Percentiles rank a stretch among this genome's conserved stretches.
These are phyloP conservation scores for Nowickia ferox DNA, from an alignment of 2,888 invertebrate genomes.

Conservation along the genomic window DNA sequence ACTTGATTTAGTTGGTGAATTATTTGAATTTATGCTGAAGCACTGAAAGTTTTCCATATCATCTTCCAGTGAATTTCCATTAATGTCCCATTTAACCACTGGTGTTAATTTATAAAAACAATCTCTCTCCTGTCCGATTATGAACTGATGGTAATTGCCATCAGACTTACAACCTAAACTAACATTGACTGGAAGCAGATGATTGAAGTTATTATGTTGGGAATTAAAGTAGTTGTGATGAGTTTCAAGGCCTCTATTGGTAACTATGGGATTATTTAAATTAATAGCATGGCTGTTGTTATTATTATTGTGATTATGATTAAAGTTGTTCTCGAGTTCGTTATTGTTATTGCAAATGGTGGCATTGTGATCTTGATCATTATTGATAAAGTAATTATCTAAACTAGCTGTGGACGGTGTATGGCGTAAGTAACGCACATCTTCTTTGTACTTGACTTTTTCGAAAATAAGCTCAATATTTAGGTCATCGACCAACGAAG, in stretches of 20 bases:
- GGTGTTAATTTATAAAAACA: conserved; percentile 75
- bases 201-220: conserved; percentile 63
- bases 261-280: conserved; percentile 52
- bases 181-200: conserved; percentile 76
- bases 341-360: conserved; percentile 22
- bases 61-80: conserved; percentile 80
- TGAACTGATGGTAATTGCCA: conserved; percentile 79
- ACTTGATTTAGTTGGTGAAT: conserved; percentile 79
- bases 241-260: conserved; percentile 67
- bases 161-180: conserved; percentile 78
- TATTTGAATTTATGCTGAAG: conserved; percentile 76
- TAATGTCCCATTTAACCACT: conserved; percentile 81
- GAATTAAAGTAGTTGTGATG: conserved; percentile 59
- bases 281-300: conserved; percentile 60
- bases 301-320: conserved; percentile 49
- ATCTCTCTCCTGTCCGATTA: conserved; percentile 78
- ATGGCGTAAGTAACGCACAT: conserved; percentile 81
- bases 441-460: conserved; percentile 80
- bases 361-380: conserved; percentile 49
- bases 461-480: conserved; percentile 78
- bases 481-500: conserved; percentile 47
- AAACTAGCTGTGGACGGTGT: conserved; percentile 81
- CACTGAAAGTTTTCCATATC: conserved; percentile 74
- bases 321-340: conserved; percentile 33
- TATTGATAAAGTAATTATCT: conserved; percentile 74